A percentile compares a stretch with the other conserved stretches of the same genome.
Conservation (phyloP, 2,888 invertebrate species). For the Zhuqinia jingwanae region DNA sequence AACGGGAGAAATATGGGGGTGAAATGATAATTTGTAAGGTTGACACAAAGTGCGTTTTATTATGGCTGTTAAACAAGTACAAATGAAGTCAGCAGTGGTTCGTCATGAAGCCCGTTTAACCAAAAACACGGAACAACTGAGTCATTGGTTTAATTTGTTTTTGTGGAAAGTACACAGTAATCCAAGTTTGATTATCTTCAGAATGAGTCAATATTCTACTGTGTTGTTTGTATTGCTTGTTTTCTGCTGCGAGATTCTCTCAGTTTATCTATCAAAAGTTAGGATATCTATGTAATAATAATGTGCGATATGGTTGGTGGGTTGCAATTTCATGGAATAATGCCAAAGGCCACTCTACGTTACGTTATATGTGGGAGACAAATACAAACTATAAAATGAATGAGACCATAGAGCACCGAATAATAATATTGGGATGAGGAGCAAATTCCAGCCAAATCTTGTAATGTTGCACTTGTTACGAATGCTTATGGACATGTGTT, state of each 20-base stretch:
- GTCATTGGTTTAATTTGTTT: background rate
- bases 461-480: conserved; percentile 24
- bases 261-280: too few species aligned
- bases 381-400: conserved; percentile 24
- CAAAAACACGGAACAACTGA: background rate
- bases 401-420: background rate
- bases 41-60: too few species aligned
- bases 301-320: conserved; percentile 10
- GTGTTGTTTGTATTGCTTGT: background rate
- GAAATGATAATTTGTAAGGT: too few species aligned
- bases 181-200: conserved; percentile 61
- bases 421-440: background rate
- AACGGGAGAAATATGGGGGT: too few species aligned
- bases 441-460: background rate
- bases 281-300: background rate
- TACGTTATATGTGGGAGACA: background rate
- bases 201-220: conserved; percentile 67
- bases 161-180: background rate
- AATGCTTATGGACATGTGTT: background rate
- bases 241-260: background rate
- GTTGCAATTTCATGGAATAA: conserved; percentile 50
- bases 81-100: too few species aligned
- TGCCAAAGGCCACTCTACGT: conserved; percentile 41
- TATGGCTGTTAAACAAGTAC: too few species aligned
- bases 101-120: background rate